Percentiles rank a stretch among this genome's conserved stretches.
Evolutionary conservation across 1,140 invertebrate species (phyloP).

Genomic region (Heliconius eleuchia): DNA sequence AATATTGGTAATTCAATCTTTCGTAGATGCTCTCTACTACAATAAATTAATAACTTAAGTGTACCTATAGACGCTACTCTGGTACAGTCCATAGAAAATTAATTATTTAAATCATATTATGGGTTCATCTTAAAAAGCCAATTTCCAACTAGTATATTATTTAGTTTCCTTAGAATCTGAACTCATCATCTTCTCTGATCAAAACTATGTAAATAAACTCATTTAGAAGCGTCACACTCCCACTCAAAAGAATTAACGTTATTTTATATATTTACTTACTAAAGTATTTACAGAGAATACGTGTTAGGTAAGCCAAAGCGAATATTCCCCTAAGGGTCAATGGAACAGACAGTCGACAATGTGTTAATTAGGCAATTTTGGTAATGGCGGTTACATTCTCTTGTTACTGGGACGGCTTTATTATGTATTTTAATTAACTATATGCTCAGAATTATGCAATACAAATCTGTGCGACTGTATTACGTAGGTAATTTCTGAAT

Average conservation of each 20-base stretch:
- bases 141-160: too few relatives aligned
- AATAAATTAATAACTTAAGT: not conserved
- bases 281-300: conserved; percentile 5
- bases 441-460: not conserved
- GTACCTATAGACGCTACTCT: not conserved
- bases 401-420: conserved; percentile 29
- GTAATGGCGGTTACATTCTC: conserved; percentile 22
- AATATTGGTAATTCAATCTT: conserved; percentile 32
- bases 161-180: too few relatives aligned
- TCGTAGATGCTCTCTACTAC: not conserved
- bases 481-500: not conserved
- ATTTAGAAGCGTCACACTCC: not conserved
- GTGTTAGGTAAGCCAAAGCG: not conserved
- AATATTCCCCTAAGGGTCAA: conserved; percentile 16
- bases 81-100: too few relatives aligned
- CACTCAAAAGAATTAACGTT: not conserved
- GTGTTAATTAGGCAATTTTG: conserved; percentile 30
- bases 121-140: too few relatives aligned
- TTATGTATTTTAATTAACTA: conserved; percentile 17
- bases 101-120: too few relatives aligned
- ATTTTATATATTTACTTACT: not conserved
- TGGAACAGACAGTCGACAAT: conserved; percentile 27
- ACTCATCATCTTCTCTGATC: too few relatives aligned
- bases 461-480: not conserved
- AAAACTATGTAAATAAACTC: not conserved